Base-by-base conservation (phyloP, 2,797 vertebrate species). In the Tangara arthus region DNA sequence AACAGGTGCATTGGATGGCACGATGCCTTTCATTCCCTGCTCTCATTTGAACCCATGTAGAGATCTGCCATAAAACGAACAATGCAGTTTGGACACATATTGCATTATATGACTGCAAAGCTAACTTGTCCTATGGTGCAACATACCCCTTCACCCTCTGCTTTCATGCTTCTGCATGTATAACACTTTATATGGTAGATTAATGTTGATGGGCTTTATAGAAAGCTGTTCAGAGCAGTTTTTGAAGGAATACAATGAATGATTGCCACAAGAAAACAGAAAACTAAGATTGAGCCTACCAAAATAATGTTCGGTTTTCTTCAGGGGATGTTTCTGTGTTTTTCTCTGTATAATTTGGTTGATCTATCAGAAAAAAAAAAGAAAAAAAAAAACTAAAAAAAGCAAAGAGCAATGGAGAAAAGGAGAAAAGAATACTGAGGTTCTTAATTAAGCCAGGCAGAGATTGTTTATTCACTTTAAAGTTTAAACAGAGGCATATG, bases 381-480 rank as follows among this genome's bases (percentile, higher is more conserved):
- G 8, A 1, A 32, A 75, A 53, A 75, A 53, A 8, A 2, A 28
- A 0, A 8, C 14, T 23, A 17, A 18, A 39, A 84, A 92, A 85
- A 78, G 8, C 59, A 65, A 71, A 50, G 35, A 69, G 12, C 56
- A 28, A 63, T 87, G 75, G 35, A 75, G 86, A 94, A 73, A 41
- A 44, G 72, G 39, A 75, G 86, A 94, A 78, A 41, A 44, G 41
- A 82, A 94, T 39, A 70, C 32, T n/a, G 52, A 84, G 60, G 18
- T 81, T 66, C 78, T 91, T 82, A 82, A 85, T 66, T 94, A 93
- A 87, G n/a, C n/a, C 63, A 60, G 59, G 27, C 46, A 94, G 90
- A 77, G 53, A 69, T 46, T 85, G 78, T 59, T 52, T 94, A 59
- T 69, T 92, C 78, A 69, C 71, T 91, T 94, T 86, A 92, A 94